Evolutionary conservation across 2,888 invertebrate species (phyloP), one percentile per base, ranked within the genome.

Genomic region (Hetaerina titia): DNA sequence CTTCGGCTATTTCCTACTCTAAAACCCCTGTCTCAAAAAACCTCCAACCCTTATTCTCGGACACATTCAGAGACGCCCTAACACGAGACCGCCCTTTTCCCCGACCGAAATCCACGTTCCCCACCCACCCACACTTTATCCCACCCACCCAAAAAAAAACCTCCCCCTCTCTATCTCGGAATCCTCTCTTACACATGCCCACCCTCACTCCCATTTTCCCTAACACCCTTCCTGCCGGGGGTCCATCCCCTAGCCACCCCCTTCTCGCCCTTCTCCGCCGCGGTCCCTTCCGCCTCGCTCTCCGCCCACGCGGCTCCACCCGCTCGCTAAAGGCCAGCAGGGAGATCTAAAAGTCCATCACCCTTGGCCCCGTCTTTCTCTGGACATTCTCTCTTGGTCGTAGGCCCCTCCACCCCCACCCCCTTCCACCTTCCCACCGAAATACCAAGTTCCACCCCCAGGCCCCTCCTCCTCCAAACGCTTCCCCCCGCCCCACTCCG

Each of bases 31-130:
- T 81, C 81, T 81, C 81, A 25, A 81, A 81, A 81, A 74, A 81
- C 81, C 81, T 89, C 89, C 89, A 89, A 58, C 92, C 92, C 92
- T 92, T 92, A 92, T 92, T 92, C 92, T 64, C 64, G 22, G 64
- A 89, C 89, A 89, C 89, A 89, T 89, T 63, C 90, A 64, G 90
- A 64, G 90, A 92, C 92, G 56, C 57, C 89, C 57, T 15, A 57
- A 58, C 64, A 69, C 22, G 56, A 56, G n/a, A n/a, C 90, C 90
- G 22, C 90, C 13, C 90, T 58, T 45, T 19, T 64, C 45, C 63
- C 17, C 90, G 9, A 22, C 57, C 13, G 58, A n/a, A 56, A 89
- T 58, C 58, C 89, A 56, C 89, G 58, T 22, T n/a, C 58, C 57
- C 56, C 57, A 22, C 89, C 56, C 57, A 22, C 89, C 89, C 57